Conservation (phyloP, 1,140 invertebrate species). For the Heliconius hermathena region DNA sequence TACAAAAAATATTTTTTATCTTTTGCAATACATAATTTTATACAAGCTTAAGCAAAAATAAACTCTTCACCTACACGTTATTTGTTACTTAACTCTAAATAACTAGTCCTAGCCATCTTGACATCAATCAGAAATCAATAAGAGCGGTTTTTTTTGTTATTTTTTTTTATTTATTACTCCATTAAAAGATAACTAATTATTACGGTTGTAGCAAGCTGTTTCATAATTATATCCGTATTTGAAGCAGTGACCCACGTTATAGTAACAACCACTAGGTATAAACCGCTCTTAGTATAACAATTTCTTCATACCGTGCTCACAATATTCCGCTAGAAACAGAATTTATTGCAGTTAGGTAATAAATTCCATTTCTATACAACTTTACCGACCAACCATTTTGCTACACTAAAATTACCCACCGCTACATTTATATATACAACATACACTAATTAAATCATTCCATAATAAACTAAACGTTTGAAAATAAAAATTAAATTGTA, state of each 20-base stretch:
- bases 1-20: conserved; percentile 73
- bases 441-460: conserved; percentile 1
- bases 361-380: not conserved
- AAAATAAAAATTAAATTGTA: no score
- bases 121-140: conserved; percentile 44
- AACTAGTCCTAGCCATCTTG: conserved; percentile 17
- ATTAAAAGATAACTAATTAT: no score
- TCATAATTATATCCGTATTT: not conserved
- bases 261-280: conserved; percentile 21
- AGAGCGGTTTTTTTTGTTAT: conserved; percentile 6
- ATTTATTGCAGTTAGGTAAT: not conserved
- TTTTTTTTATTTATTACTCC: not conserved
- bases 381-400: conserved; percentile 38
- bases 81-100: conserved; percentile 54
- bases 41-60: conserved; percentile 80
- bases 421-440: conserved; percentile 8
- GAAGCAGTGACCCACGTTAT: not conserved
- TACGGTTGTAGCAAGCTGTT: no score
- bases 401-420: conserved; percentile 54
- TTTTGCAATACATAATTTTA: conserved; percentile 72
- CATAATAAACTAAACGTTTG: conserved; percentile 12
- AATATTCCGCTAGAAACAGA: conserved; percentile 36
- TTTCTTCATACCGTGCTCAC: conserved; percentile 61
- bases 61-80: conserved; percentile 66
- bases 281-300: conserved; percentile 43